Base-by-base conservation (phyloP, 2,888 invertebrate species). In the Drymonia ruficornis region DNA sequence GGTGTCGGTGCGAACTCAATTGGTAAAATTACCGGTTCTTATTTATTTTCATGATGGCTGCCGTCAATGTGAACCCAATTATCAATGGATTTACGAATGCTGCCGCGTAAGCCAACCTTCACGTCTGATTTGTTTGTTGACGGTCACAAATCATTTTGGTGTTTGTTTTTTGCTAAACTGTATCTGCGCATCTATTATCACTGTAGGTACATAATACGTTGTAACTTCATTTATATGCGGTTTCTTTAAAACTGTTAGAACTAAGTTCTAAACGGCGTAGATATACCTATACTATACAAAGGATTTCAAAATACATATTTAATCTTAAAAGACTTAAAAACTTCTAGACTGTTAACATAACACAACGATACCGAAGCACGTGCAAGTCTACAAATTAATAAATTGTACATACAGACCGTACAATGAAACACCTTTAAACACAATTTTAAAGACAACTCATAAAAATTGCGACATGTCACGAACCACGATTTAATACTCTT, bases 1-100 rank as follows among this genome's bases (percentile, higher is more conserved):
- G 80, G 64, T 65, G 59, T 57, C 56, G 50, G 61, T 66, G 64
- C 66, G 71, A 52, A 55, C 67, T 62, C 68, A 79, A 76, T 79
- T 75, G 69, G 61, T 66, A 61, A 74, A 75, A 77, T 70, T 62
- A 61, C 66, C 61, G 64, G 54, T 65, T 70, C 53, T 59, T 70
- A 74, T 74, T 72, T 74, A 71, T 68, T 72, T 67, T 68, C 61
- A 73, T 67, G 59, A 65, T 49, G 52, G 52, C 47, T 49, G 15
- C 31, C 55, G 53, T 51, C 62, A 55, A 67, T 52, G 53, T 57
- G 58, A 42, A 52, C 61, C 50, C 54, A 56, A 65, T 59, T 66
- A 53, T 53, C 54, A 49, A 58, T 50, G 50, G 50, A 60, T 61
- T 54, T 59, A 49, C 51, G 42, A 55, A 47, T 47, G 48, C 16